phyloP scores from a whole-genome alignment of 2,113 vertebrate genomes.

The Puntigrus tetrazona region DNA sequence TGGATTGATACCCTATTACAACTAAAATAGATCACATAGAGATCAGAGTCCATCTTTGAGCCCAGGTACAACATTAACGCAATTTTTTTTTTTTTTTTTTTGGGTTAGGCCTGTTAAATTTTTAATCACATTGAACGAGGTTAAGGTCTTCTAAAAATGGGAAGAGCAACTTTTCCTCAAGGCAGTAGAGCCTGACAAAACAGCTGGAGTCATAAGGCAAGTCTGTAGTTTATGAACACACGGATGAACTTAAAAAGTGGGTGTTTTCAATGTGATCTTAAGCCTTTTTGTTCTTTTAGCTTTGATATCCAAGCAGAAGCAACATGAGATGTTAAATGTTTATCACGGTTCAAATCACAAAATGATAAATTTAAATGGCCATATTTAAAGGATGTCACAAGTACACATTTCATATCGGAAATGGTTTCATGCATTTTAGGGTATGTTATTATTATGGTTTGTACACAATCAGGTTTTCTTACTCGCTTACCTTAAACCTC shows the following conservation, averaged over 20 bases:
- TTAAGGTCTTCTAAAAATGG: background rate
- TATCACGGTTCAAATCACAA: background rate
- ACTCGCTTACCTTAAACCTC: constrained; percentile 84
- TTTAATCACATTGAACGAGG: background rate
- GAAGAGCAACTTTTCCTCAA: background rate
- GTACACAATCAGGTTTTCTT: background rate
- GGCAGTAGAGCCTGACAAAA: constrained; percentile 10
- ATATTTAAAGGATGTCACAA: background rate
- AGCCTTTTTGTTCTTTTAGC: background rate
- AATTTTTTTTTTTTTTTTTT: too few relatives aligned
- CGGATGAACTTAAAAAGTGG: background rate
- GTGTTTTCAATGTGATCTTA: background rate
- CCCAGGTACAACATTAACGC: background rate
- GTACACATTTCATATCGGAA: background rate
- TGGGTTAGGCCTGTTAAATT: background rate
- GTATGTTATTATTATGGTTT: background rate
- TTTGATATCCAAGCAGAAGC: background rate
- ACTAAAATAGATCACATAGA: background rate
- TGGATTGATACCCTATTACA: background rate
- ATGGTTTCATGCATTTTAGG: background rate
- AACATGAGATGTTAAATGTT: background rate
- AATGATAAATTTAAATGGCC: background rate
- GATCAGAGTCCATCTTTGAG: background rate
- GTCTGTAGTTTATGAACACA: background rate
- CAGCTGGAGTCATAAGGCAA: constrained; percentile 11